phyloP scores from a whole-genome alignment of 2,888 invertebrate species.

The Strigamia maritima region DNA sequence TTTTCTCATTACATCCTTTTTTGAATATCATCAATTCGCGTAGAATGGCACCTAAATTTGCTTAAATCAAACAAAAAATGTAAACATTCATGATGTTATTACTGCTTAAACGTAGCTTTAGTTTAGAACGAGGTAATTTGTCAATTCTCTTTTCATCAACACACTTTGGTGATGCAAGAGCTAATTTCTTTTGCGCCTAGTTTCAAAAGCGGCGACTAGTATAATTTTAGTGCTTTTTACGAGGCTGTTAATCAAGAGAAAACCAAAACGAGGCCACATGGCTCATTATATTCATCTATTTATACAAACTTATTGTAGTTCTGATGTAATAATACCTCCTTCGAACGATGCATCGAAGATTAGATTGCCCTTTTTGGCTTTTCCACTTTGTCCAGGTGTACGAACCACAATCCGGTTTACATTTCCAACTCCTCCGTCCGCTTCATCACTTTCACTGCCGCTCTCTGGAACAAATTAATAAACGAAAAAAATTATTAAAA shows the following conservation, averaged over 20 bases:
- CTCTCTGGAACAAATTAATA: slow-evolving; percentile 46
- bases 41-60: too few relatives aligned
- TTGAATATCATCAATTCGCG: neutral
- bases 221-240: too few relatives aligned
- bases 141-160: neutral
- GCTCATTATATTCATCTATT: too few relatives aligned
- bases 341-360: slow-evolving; percentile 97
- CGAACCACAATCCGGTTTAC: slow-evolving; percentile 82
- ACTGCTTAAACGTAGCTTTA: neutral
- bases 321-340: slow-evolving; percentile 62
- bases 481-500: slow-evolving; percentile 13
- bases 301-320: too few relatives aligned
- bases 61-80: too few relatives aligned
- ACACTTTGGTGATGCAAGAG: too few relatives aligned
- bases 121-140: neutral
- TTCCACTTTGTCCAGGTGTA: slow-evolving; percentile 87
- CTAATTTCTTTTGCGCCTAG: too few relatives aligned
- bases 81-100: too few relatives aligned
- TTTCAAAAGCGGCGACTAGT: too few relatives aligned
- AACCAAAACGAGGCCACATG: too few relatives aligned
- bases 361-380: slow-evolving; percentile 91
- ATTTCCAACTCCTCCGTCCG: slow-evolving; percentile 87
- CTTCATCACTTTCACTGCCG: slow-evolving; percentile 71
- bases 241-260: too few relatives aligned
- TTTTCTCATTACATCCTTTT: neutral